Conservation (phyloP, 2,888 invertebrate genomes). For the Harpagoxenus sublaevis region DNA sequence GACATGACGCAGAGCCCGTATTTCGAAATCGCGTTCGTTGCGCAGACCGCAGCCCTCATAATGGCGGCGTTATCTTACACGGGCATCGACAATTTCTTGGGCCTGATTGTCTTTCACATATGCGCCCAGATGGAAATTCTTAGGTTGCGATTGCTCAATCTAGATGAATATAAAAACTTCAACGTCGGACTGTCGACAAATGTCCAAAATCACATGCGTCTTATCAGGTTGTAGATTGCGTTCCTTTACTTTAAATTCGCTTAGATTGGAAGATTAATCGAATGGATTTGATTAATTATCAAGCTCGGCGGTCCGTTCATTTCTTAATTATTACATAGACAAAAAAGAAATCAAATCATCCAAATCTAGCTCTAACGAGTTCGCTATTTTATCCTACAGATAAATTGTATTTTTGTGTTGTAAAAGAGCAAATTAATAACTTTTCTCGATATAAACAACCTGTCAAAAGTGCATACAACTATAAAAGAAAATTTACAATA, state of each 20-base stretch:
- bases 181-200: not conserved
- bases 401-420: not conserved
- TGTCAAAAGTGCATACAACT: not conserved
- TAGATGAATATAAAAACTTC: not conserved
- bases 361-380: not conserved
- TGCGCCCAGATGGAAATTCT: constrained; percentile 34
- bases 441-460: not conserved
- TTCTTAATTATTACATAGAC: not conserved
- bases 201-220: constrained; percentile 30
- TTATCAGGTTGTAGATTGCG: constrained; percentile 32
- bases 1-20: constrained; percentile 17
- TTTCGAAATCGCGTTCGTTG: constrained; percentile 29
- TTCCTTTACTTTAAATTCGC: not conserved
- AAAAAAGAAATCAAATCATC: not conserved
- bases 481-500: not conserved
- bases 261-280: not conserved
- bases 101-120: constrained; percentile 24
- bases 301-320: not conserved
- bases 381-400: not conserved
- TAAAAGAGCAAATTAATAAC: not conserved
- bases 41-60: not conserved
- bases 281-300: not conserved
- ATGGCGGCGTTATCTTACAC: constrained; percentile 20
- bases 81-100: constrained; percentile 39
- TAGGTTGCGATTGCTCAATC: constrained; percentile 1